Base-by-base conservation (phyloP, 1,140 invertebrate species). In the Cyclargus thomasi region DNA sequence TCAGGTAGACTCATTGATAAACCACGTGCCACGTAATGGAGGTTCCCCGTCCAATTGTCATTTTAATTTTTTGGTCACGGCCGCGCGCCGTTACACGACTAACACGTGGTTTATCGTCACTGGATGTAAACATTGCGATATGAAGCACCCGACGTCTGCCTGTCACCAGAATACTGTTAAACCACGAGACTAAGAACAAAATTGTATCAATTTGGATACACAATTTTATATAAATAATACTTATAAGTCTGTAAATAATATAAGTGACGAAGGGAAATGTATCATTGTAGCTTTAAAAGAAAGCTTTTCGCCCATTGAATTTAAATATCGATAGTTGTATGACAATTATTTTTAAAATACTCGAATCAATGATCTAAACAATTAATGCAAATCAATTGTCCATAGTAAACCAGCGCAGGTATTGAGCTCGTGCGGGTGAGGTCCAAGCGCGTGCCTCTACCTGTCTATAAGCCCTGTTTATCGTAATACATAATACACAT, bases 1-100 rank as follows among this genome's bases (percentile, higher is more conserved):
- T 47, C 39, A 47, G 39, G 39, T 47, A 47, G 39, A 47, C 39
- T 47, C 39, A 47, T 47, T 47, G 39, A 47, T 47, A 47, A 47
- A 16, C 39, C 39, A 47, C 39, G 39, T 8, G 39, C 14, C 29
- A 29, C 29, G 29, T 47, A 14, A 47, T 47, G 39, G 39, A 29
- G 29, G 29, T 47, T 47, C 39, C 39, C 39, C 39, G 10, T 7
- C 14, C 0, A 47, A 47, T 47, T 47, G 39, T 47, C 39, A 47
- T 47, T 47, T 2, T 14, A 47, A 47, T 47, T 8, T 47, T 47
- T 47, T 16, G 39, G 39, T 47, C 39, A 47, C 39, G 39, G 14
- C 39, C 14, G 29, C 29, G 29, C 39, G 3, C 39, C 39, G 39
- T 47, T 47, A 29, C 29, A 1, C 29, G 29, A 29, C 8, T 8